A percentile compares a stretch with the other conserved stretches of the same genome.
These are phyloP conservation scores for Metacarcinus magister DNA, from an alignment of 2,888 invertebrate species.

Conservation along the genomic window DNA sequence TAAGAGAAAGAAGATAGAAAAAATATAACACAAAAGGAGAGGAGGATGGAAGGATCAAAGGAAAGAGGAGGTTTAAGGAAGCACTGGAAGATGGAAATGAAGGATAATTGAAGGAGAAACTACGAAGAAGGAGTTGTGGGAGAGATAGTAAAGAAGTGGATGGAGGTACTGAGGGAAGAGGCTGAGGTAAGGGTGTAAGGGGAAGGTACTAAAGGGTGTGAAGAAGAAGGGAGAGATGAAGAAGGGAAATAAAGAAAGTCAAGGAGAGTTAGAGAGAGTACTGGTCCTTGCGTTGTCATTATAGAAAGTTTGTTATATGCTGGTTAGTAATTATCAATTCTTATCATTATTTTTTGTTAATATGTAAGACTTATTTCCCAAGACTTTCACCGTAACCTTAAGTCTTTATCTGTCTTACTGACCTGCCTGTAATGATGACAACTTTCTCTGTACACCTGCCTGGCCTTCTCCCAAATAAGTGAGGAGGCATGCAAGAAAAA, in stretches of 20 bases:
- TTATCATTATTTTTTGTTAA: neutral
- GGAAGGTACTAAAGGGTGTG: neutral
- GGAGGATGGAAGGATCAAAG: neutral
- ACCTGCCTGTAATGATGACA: neutral
- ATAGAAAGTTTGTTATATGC: neutral
- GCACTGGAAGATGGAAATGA: too few species aligned
- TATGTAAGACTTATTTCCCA: neutral
- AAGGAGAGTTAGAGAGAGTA: neutral
- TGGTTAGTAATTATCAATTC: neutral
- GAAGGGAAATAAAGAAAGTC: neutral
- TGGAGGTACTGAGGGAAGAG: neutral
- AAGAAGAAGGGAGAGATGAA: neutral
- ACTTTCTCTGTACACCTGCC: too few species aligned
- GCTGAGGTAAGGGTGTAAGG: neutral
- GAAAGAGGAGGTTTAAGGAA: neutral
- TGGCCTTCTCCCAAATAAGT: too few species aligned
- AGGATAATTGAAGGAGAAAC: too few species aligned
- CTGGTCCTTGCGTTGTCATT: neutral
- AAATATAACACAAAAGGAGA: neutral
- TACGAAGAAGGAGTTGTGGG: neutral
- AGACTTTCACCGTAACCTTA: conserved; percentile 8
- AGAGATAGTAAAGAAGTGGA: neutral
- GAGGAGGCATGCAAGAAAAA: too few species aligned
- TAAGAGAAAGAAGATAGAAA: too few species aligned
- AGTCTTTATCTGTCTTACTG: neutral